Evolutionary conservation across 2,888 invertebrate species (phyloP).

Genomic region (Idaea straminata): DNA sequence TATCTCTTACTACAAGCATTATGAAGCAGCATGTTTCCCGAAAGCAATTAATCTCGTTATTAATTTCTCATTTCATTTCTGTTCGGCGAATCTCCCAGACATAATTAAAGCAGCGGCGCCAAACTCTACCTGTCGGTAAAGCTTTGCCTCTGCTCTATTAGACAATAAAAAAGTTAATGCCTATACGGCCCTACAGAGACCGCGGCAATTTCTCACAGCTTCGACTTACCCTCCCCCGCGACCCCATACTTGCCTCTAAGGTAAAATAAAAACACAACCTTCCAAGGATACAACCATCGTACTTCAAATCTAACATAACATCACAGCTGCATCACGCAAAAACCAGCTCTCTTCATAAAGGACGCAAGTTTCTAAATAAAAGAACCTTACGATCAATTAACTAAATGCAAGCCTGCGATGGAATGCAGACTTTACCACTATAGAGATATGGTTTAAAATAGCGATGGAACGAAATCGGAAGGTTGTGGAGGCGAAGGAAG

Average conservation of each 20-base stretch:
- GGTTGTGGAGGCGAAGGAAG: constrained; percentile 58
- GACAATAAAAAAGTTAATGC: constrained; percentile 77
- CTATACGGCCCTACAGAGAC: constrained; percentile 60
- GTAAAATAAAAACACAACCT: constrained; percentile 75
- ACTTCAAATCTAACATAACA: constrained; percentile 59
- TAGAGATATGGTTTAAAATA: constrained; percentile 39
- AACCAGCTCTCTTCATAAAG: constrained; percentile 35
- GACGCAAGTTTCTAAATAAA: constrained; percentile 6
- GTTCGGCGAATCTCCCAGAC: constrained; percentile 60
- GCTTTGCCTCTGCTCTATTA: constrained; percentile 73
- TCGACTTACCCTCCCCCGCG: constrained; percentile 39
- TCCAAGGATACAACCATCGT: constrained; percentile 78
- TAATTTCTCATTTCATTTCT: constrained; percentile 52
- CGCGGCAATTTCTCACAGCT: constrained; percentile 75
- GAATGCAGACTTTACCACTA: constrained; percentile 33
- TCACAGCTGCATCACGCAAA: constrained; percentile 35
- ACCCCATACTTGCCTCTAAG: constrained; percentile 38
- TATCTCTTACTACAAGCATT: constrained; percentile 23
- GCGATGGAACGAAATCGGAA: constrained; percentile 29
- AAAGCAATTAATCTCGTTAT: constrained; percentile 43
- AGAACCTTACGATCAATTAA: constrained; percentile 13
- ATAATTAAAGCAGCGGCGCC: constrained; percentile 74
- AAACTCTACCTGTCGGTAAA: constrained; percentile 72
- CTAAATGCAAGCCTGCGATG: constrained; percentile 19
- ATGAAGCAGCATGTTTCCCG: constrained; percentile 24